These are phyloP conservation scores for Lycaena phlaeas DNA, from an alignment of 2,888 invertebrate genomes.

Conservation along the genomic window DNA sequence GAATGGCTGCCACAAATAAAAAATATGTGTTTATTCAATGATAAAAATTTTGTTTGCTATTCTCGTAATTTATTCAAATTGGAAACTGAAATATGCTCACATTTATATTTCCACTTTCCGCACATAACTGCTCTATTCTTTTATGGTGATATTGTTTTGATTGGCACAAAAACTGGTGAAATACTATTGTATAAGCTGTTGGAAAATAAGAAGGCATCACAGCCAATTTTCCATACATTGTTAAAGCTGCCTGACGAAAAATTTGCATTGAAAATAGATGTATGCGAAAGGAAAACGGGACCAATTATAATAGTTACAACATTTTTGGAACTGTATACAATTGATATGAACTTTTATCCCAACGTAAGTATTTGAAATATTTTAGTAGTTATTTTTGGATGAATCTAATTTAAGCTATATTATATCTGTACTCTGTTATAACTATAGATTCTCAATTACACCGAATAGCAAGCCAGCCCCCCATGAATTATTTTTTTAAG, in stretches of 20 bases:
- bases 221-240: slow-evolving; percentile 22
- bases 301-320: slow-evolving; percentile 46
- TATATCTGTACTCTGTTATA: not conserved
- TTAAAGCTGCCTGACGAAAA: slow-evolving; percentile 38
- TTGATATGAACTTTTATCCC: slow-evolving; percentile 48
- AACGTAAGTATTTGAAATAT: slow-evolving; percentile 35
- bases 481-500: too few relatives aligned
- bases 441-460: not conserved
- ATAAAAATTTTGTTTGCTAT: slow-evolving; percentile 49
- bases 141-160: slow-evolving; percentile 46
- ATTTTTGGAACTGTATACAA: slow-evolving; percentile 39
- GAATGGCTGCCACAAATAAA: slow-evolving; percentile 52
- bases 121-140: slow-evolving; percentile 51
- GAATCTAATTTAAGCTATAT: not conserved
- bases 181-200: slow-evolving; percentile 47
- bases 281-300: slow-evolving; percentile 45
- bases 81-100: slow-evolving; percentile 42
- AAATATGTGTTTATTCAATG: slow-evolving; percentile 39
- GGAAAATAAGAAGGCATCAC: slow-evolving; percentile 29
- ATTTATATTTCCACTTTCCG: slow-evolving; percentile 52
- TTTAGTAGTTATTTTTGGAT: not conserved
- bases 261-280: slow-evolving; percentile 48
- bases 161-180: slow-evolving; percentile 41
- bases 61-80: slow-evolving; percentile 51
- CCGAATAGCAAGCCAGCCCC: too few relatives aligned